These are phyloP conservation scores for Cylindroiulus punctatus DNA, from an alignment of 2,888 invertebrate species.

Conservation along the genomic window DNA sequence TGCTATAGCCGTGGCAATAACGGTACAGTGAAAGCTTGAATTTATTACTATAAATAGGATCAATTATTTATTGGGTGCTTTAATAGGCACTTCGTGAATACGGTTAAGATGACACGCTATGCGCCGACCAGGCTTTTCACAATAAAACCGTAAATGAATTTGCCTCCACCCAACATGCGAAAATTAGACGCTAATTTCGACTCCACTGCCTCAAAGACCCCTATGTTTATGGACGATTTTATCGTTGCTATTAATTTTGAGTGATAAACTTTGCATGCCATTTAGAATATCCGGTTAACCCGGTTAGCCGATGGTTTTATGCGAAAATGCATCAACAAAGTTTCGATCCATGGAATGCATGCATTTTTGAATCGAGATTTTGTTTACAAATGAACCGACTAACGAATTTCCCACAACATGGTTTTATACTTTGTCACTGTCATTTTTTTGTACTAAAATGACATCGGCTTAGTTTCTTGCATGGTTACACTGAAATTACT, in stretches of 20 bases:
- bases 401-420: too few relatives aligned
- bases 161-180: constrained; percentile 19
- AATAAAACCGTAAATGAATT: constrained; percentile 3
- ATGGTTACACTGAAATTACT: too few relatives aligned
- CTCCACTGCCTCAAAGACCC: neutral
- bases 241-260: constrained; percentile 1
- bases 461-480: too few relatives aligned
- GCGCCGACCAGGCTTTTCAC: neutral
- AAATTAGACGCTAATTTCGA: constrained; percentile 16
- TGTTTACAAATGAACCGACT: too few relatives aligned
- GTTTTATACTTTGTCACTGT: too few relatives aligned
- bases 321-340: too few relatives aligned
- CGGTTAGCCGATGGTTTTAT: too few relatives aligned
- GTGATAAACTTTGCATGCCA: neutral
- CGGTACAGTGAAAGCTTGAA: neutral
- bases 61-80: constrained; percentile 30
- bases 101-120: constrained; percentile 25
- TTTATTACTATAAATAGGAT: constrained; percentile 8
- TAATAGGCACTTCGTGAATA: neutral
- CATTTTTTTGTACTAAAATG: too few relatives aligned
- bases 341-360: too few relatives aligned
- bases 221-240: constrained; percentile 22
- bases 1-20: neutral
- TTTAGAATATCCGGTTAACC: neutral
- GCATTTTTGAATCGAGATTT: too few relatives aligned